phyloP scores from a whole-genome alignment of 2,113 vertebrate genomes.

The Centropristis striata region DNA sequence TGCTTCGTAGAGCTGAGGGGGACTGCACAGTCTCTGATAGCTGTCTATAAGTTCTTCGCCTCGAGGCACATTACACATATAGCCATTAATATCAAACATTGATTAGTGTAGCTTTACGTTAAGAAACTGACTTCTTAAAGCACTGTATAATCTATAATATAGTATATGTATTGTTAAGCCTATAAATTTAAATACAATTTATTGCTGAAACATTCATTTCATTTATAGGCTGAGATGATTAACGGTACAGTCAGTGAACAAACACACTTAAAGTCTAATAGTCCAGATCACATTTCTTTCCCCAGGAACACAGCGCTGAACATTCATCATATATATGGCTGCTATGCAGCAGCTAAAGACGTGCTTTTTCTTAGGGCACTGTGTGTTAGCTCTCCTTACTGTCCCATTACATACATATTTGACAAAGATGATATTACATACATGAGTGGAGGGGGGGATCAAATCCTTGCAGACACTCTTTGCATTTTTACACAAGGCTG shows the following conservation, averaged over 20 bases:
- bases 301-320: constrained; percentile 7
- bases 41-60: too few species aligned
- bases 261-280: constrained; percentile 28
- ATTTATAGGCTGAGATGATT: constrained; percentile 8
- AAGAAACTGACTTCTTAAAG: neutral
- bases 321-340: constrained; percentile 29
- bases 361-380: neutral
- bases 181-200: neutral
- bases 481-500: constrained; percentile 46
- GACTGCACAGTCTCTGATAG: neutral
- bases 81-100: neutral
- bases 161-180: neutral
- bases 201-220: neutral
- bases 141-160: neutral
- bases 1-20: neutral
- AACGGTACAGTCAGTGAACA: constrained; percentile 1
- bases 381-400: constrained; percentile 26
- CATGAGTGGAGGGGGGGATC: constrained; percentile 8
- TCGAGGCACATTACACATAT: neutral
- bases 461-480: constrained; percentile 38
- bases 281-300: constrained; percentile 22
- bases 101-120: neutral
- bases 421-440: constrained; percentile 58
- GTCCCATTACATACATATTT: constrained; percentile 62
- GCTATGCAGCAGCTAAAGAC: constrained; percentile 41